Conservation (phyloP, 2,888 invertebrate genomes). For the Panorpa germanica region DNA sequence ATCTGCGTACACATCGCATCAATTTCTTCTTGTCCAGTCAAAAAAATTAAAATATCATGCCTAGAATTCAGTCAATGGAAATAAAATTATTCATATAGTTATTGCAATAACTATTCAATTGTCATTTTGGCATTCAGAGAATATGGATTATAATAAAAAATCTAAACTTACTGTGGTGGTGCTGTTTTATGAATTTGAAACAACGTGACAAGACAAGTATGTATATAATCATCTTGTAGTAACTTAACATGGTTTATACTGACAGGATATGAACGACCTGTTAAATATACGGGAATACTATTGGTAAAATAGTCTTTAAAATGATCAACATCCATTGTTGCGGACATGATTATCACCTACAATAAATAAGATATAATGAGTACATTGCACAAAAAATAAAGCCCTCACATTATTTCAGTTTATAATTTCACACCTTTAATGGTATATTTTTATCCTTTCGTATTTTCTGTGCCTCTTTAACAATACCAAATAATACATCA, state of each 20-base stretch:
- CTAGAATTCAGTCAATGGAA: constrained; percentile 28
- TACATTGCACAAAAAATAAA: constrained; percentile 6
- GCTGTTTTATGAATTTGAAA: constrained; percentile 75
- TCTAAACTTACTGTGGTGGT: constrained; percentile 49
- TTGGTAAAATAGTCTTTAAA: constrained; percentile 78
- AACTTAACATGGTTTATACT: constrained; percentile 51
- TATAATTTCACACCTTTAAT: constrained; percentile 35
- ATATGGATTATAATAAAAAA: background rate
- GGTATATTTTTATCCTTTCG: constrained; percentile 38
- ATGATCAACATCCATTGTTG: constrained; percentile 91
- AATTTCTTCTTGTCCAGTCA: constrained; percentile 95
- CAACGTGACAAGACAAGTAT: constrained; percentile 65
- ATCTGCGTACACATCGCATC: constrained; percentile 66
- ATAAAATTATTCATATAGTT: constrained; percentile 1
- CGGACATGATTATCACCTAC: constrained; percentile 78
- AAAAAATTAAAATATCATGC: constrained; percentile 79
- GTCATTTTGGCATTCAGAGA: background rate
- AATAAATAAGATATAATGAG: constrained; percentile 16
- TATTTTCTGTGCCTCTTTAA: constrained; percentile 67
- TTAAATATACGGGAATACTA: constrained; percentile 72
- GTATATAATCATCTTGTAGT: constrained; percentile 66
- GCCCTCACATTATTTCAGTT: constrained; percentile 8
- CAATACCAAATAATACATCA: constrained; percentile 84
- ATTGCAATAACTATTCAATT: constrained; percentile 9
- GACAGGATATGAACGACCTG: constrained; percentile 74